Evolutionary conservation across 2,888 invertebrate genomes (phyloP), one percentile per base, ranked within the genome.

Genomic region (Aspidiotus rigidus): DNA sequence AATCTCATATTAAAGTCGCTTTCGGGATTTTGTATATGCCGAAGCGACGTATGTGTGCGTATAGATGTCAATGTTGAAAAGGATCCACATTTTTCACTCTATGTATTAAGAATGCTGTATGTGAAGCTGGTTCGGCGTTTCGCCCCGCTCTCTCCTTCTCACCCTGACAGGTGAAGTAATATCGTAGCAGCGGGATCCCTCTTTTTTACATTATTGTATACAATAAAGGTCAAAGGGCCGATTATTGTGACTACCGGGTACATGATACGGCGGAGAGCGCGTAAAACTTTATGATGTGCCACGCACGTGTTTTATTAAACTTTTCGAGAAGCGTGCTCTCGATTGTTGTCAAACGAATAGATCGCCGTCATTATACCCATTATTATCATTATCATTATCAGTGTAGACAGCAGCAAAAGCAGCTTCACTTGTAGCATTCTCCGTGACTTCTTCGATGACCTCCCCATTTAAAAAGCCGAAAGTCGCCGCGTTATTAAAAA

Each of bases 281-380:
- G 66, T 66, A 66, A 59, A 66, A 66, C 66, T 66, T 66, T 66
- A 66, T 66, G 66, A 66, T 66, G 66, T 66, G 66, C 66, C 66
- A 59, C 66, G 66, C 66, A 66, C 66, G 66, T 66, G 66, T 66
- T 66, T 44, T 66, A 66, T 66, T 66, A 66, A 66, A 66, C 57
- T 66, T 66, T 59, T 66, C 66, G 59, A 66, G 66, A 66, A 66
- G 66, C 66, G 66, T 66, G 66, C 66, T 57, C 66, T 66, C 59
- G 66, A 66, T 66, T 66, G 57, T 41, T 41, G 57, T 16, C 59
- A 66, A 66, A 66, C 59, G 66, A 66, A 66, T 66, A 66, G 66
- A 66, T 66, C 66, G 56, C 66, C 66, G 66, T 66, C 66, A 66
- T 66, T 66, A 66, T 59, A 57, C 66, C 44, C 44, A 59, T 59